These are phyloP conservation scores for Coregonus sp. DNA, from an alignment of 2,797 vertebrate genomes.

Conservation along the genomic window DNA sequence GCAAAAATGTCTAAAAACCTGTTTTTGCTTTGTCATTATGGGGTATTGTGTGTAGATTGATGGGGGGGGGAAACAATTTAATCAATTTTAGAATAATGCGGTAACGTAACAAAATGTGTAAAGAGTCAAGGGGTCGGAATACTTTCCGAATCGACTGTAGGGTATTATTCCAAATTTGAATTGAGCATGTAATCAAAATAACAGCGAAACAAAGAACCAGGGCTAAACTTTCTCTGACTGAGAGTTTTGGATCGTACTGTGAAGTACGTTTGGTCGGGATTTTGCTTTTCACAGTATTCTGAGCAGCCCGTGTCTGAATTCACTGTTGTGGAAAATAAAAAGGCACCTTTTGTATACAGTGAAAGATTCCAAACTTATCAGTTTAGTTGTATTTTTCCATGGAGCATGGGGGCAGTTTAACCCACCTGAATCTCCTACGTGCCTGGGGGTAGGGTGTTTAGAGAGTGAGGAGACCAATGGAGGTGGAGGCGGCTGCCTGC, in stretches of 20 bases:
- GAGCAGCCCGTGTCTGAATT: conserved; percentile 22
- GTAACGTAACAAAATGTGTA: no score
- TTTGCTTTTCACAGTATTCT: not conserved
- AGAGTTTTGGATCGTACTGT: not conserved
- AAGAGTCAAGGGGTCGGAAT: no score
- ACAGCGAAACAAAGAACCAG: not conserved
- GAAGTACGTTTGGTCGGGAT: conserved; percentile 23
- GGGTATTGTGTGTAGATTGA: no score
- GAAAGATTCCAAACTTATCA: conserved; percentile 35
- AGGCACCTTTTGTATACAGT: conserved; percentile 19
- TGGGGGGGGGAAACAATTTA: no score
- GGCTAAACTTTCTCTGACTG: not conserved
- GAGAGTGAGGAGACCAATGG: conserved; percentile 1
- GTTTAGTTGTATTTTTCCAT: conserved; percentile 27
- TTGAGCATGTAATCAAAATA: not conserved
- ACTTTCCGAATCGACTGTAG: not conserved
- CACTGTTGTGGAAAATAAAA: conserved; percentile 37
- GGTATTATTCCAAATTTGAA: not conserved
- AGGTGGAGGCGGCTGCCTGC: conserved; percentile 43
- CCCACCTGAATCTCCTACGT: conserved; percentile 35
- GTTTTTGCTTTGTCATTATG: no score
- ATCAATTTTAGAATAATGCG: no score
- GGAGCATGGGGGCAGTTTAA: conserved; percentile 29
- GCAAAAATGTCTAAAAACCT: no score
- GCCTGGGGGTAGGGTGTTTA: conserved; percentile 26